Evolutionary conservation across 2,888 invertebrate species (phyloP).

Genomic region (Clanis bilineata): DNA sequence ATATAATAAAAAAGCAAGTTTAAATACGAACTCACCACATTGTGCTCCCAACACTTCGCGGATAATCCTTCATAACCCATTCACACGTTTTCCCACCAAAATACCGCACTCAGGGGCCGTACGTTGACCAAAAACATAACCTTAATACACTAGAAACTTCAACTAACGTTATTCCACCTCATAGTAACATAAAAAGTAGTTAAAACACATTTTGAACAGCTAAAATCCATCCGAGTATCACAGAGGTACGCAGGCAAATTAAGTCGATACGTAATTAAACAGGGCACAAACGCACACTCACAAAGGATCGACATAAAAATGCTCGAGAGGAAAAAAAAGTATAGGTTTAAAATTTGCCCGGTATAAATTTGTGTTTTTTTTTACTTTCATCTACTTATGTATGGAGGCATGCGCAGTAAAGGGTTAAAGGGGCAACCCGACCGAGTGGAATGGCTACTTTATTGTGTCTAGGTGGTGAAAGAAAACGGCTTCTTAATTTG

Average conservation of each 20-base stretch:
- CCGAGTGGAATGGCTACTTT: slow-evolving; percentile 25
- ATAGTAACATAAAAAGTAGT: slow-evolving; percentile 29
- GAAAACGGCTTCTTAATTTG: slow-evolving; percentile 29
- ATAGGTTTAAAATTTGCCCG: slow-evolving; percentile 82
- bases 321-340: slow-evolving; percentile 78
- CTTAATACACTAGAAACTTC: slow-evolving; percentile 30
- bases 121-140: slow-evolving; percentile 44
- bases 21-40: background rate
- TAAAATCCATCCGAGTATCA: slow-evolving; percentile 46
- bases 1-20: background rate
- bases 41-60: background rate
- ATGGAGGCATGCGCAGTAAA: slow-evolving; percentile 80
- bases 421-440: slow-evolving; percentile 60
- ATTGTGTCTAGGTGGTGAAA: slow-evolving; percentile 15
- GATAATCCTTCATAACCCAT: background rate
- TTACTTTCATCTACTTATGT: slow-evolving; percentile 78
- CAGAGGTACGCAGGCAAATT: slow-evolving; percentile 73
- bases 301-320: slow-evolving; percentile 80
- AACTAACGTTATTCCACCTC: background rate
- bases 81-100: slow-evolving; percentile 57
- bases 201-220: slow-evolving; percentile 36
- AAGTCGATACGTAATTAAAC: slow-evolving; percentile 83
- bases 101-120: slow-evolving; percentile 30
- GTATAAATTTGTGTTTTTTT: slow-evolving; percentile 83
- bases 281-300: slow-evolving; percentile 74